Conservation (phyloP, 23 tunicate species). For the Corella eumyota region DNA sequence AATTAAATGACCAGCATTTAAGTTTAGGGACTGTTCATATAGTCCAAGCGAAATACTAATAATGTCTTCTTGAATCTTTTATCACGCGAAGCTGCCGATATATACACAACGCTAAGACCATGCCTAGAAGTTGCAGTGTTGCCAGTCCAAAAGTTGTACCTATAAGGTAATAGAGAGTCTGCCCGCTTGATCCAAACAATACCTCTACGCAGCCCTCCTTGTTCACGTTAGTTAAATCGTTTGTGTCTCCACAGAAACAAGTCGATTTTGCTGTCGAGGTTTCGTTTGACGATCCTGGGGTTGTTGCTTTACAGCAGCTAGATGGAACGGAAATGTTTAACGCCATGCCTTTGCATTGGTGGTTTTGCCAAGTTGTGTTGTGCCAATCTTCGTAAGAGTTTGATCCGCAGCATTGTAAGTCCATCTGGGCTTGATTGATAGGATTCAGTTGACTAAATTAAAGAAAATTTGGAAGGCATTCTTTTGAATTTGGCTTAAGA, state of each 20-base stretch:
- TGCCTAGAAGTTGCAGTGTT: slow-evolving; percentile 22
- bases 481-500: too few relatives aligned
- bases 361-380: slow-evolving; percentile 10
- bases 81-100: slow-evolving; percentile 19
- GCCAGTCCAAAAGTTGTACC: slow-evolving; percentile 33
- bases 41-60: too few relatives aligned
- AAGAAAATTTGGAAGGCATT: background rate
- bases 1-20: too few relatives aligned
- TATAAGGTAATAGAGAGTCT: slow-evolving; percentile 35
- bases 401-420: slow-evolving; percentile 33
- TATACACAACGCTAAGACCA: slow-evolving; percentile 17
- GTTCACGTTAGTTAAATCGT: slow-evolving; percentile 9
- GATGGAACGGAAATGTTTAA: slow-evolving; percentile 10
- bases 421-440: slow-evolving; percentile 31
- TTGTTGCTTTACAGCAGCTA: slow-evolving; percentile 21
- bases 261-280: background rate
- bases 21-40: too few relatives aligned
- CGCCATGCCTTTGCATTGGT: slow-evolving; percentile 6
- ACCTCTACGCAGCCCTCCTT: slow-evolving; percentile 24
- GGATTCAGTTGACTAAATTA: slow-evolving; percentile 5
- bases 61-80: slow-evolving; percentile 15
- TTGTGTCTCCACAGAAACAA: slow-evolving; percentile 30
- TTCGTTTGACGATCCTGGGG: background rate
- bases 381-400: slow-evolving; percentile 33
- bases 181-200: slow-evolving; percentile 37